A percentile compares a stretch with the other conserved stretches of the same genome.
These are phyloP conservation scores for Congeria kusceri DNA, from an alignment of 2,888 invertebrate species.

Conservation along the genomic window DNA sequence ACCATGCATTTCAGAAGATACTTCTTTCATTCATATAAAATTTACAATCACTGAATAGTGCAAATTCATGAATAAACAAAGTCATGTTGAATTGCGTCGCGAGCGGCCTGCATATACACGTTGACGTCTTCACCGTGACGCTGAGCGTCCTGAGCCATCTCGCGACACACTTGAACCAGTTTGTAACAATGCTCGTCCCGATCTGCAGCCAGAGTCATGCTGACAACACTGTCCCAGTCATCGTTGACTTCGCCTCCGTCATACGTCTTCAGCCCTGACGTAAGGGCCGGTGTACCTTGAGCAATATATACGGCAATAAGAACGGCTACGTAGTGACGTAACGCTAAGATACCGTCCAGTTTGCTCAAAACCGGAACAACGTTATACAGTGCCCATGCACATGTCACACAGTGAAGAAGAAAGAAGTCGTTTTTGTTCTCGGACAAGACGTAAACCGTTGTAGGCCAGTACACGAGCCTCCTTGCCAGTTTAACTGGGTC, in stretches of 20 bases:
- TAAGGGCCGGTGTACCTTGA: constrained; percentile 38
- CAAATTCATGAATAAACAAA: neutral
- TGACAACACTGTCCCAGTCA: constrained; percentile 44
- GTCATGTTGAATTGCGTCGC: constrained; percentile 6
- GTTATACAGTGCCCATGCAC: constrained; percentile 47
- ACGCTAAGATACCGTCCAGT: constrained; percentile 33
- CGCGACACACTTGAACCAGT: constrained; percentile 56
- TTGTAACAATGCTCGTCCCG: constrained; percentile 62
- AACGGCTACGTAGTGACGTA: constrained; percentile 43
- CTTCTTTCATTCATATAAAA: no score
- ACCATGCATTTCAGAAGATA: no score
- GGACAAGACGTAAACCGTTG: constrained; percentile 42
- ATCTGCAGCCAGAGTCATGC: constrained; percentile 21
- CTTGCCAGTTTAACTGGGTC: constrained; percentile 26
- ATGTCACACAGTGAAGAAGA: constrained; percentile 61
- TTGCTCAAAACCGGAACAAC: constrained; percentile 38
- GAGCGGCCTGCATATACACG: constrained; percentile 41
- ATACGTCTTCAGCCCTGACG: neutral
- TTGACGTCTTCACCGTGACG: constrained; percentile 23
- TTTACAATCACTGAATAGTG: no score
- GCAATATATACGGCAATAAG: constrained; percentile 47
- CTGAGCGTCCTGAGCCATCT: constrained; percentile 31
- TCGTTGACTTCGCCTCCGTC: constrained; percentile 1
- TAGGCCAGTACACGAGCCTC: constrained; percentile 34
- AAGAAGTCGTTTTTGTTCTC: constrained; percentile 56